A percentile compares a stretch with the other conserved stretches of the same genome.
Conservation (phyloP, 2,888 invertebrate genomes). For the Lamproptera curius region DNA sequence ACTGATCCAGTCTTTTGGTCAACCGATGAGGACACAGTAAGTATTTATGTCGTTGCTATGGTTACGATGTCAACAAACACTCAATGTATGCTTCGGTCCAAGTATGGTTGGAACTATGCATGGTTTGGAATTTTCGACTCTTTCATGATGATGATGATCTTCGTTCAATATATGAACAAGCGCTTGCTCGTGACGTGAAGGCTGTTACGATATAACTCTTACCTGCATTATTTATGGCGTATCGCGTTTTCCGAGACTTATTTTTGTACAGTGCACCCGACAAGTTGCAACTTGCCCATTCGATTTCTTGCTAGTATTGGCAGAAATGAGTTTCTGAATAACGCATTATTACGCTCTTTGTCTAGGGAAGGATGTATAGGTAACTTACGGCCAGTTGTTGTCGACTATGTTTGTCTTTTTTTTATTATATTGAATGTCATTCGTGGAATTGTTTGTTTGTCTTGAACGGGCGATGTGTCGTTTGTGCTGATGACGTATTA, state of each 20-base stretch:
- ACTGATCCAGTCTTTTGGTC: no score
- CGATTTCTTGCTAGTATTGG: no score
- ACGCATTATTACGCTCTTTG: background rate
- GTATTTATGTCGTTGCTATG: no score
- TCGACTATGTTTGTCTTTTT: slow-evolving; percentile 3
- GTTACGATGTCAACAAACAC: no score
- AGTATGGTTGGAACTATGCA: no score
- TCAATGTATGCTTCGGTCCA: no score
- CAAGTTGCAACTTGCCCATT: no score
- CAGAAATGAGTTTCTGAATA: slow-evolving; percentile 16
- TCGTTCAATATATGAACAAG: no score
- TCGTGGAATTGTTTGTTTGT: background rate
- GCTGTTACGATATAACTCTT: slow-evolving; percentile 9
- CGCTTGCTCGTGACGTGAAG: slow-evolving; percentile 9
- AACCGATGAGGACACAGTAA: no score
- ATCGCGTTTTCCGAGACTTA: slow-evolving; percentile 21
- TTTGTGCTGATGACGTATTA: background rate
- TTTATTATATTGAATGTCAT: background rate
- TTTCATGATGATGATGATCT: no score
- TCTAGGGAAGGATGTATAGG: slow-evolving; percentile 9
- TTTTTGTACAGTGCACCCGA: slow-evolving; percentile 19
- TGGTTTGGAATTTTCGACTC: slow-evolving; percentile 3
- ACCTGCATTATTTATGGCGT: slow-evolving; percentile 31
- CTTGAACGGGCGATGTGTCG: background rate
- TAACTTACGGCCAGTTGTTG: slow-evolving; percentile 18